phyloP scores from a whole-genome alignment of 1,140 invertebrate species.

The Caenorhabditis brenneri region DNA sequence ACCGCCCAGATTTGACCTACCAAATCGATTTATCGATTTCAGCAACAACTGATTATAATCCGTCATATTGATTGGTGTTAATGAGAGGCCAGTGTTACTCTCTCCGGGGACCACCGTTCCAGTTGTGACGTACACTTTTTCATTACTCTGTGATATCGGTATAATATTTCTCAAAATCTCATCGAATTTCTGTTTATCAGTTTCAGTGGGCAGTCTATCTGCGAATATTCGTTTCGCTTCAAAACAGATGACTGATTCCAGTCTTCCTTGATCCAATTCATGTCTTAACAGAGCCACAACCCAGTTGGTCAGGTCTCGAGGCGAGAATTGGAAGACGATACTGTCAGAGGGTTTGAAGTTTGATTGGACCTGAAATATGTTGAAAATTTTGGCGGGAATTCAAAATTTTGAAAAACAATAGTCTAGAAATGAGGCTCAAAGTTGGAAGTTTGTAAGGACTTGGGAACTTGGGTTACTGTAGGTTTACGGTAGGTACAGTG shows the following conservation, averaged over 20 bases:
- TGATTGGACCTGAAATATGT: too few relatives aligned
- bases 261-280: constrained; percentile 19
- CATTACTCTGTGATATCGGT: constrained; percentile 51
- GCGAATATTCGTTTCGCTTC: constrained; percentile 82
- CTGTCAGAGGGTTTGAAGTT: constrained; percentile 76
- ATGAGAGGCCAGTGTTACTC: constrained; percentile 2
- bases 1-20: too few relatives aligned
- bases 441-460: too few relatives aligned
- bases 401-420: too few relatives aligned
- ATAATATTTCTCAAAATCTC: constrained; percentile 75
- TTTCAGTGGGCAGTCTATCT: constrained; percentile 78
- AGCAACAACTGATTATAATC: constrained; percentile 72
- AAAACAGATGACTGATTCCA: constrained; percentile 76
- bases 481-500: too few relatives aligned
- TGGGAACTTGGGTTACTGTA: too few relatives aligned
- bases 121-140: constrained; percentile 1
- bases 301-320: constrained; percentile 79
- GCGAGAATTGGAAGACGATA: constrained; percentile 78
- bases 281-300: constrained; percentile 76
- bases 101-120: not conserved
- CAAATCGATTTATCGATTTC: constrained; percentile 77
- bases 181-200: constrained; percentile 78
- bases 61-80: constrained; percentile 21
- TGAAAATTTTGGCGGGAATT: too few relatives aligned
- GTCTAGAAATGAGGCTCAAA: too few relatives aligned